Evolutionary conservation across 2,888 invertebrate species (phyloP).

Genomic region (Ormyrus labotus): DNA sequence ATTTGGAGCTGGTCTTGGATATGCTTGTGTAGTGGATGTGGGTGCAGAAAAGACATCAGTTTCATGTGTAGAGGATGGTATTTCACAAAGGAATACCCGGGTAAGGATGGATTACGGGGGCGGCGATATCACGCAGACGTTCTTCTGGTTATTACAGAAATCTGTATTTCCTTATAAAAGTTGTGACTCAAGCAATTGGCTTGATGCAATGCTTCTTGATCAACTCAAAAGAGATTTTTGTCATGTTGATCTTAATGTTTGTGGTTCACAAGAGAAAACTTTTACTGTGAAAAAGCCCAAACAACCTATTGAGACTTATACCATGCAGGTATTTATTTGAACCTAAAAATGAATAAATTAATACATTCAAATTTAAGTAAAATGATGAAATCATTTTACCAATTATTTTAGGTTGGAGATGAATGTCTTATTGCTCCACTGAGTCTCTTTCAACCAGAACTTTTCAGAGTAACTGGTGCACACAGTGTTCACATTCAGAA

Average conservation of each 20-base stretch:
- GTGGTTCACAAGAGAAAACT: conserved; percentile 90
- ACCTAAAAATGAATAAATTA: neutral
- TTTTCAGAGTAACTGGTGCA: conserved; percentile 89
- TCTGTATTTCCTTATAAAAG: conserved; percentile 93
- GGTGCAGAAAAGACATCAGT: conserved; percentile 97
- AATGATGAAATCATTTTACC: conserved; percentile 54
- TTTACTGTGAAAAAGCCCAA: conserved; percentile 86
- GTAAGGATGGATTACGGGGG: conserved; percentile 92
- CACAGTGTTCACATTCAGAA: conserved; percentile 86
- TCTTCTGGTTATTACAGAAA: conserved; percentile 91
- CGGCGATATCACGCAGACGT: conserved; percentile 92
- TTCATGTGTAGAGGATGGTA: conserved; percentile 97
- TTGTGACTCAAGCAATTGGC: conserved; percentile 84
- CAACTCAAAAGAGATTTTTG: conserved; percentile 93
- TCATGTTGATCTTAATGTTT: conserved; percentile 92
- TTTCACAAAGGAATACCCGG: conserved; percentile 92
- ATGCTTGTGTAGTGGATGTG: conserved; percentile 95
- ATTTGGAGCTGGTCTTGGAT: conserved; percentile 88
- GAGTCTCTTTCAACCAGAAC: conserved; percentile 91
- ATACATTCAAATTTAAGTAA: neutral
- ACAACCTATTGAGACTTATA: conserved; percentile 83
- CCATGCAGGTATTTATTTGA: conserved; percentile 78
- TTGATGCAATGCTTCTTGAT: conserved; percentile 88
- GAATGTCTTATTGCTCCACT: conserved; percentile 95
- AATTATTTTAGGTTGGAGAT: conserved; percentile 84